Evolutionary conservation across 1,140 invertebrate species (phyloP), one percentile per base, ranked within the genome.

Genomic region (Rhopalosiphum maidis): DNA sequence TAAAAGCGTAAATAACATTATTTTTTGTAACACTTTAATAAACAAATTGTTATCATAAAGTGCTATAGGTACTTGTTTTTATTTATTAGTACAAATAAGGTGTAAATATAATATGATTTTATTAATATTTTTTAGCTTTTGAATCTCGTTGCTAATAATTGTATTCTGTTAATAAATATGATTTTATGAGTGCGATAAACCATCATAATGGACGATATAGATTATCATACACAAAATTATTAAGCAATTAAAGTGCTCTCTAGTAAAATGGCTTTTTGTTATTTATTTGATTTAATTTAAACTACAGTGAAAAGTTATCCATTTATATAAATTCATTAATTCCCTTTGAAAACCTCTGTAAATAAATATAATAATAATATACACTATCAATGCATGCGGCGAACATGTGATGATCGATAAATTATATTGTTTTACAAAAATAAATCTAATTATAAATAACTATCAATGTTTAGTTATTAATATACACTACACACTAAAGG

Each of bases 261-360:
- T 18, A n/a, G 15, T 77, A 4, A n/a, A 77, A 77, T 77, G 60
- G 30, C 4, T n/a, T 77, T 77, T 21, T 77, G 30, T 77, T n/a
- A 77, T n/a, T 77, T 77, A n/a, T 77, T 77, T 77, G 15, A 77
- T 77, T 77, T 77, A n/a, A 77, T 77, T 77, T 77, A 77, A n/a
- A n/a, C 15, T n/a, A 77, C 4, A 21, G 15, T 77, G 2, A 1
- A 15, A 77, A 77, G n/a, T 77, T n/a, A n/a, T n/a, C 15, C 30
- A 77, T 77, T n/a, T n/a, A 15, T 77, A 8, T 77, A n/a, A 77
- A 77, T 77, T 5, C 15, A 77, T 77, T n/a, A 4, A 68, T 77
- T 77, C 18, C 23, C 18, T n/a, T n/a, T 77, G 30, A 77, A 18
- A n/a, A 77, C 30, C 6, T 77, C n/a, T n/a, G 23, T n/a, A 3